Percentiles rank a stretch among this genome's conserved stretches.
phyloP scores from a whole-genome alignment of 2,797 vertebrate species.

The Cephalopachus bancanus region DNA sequence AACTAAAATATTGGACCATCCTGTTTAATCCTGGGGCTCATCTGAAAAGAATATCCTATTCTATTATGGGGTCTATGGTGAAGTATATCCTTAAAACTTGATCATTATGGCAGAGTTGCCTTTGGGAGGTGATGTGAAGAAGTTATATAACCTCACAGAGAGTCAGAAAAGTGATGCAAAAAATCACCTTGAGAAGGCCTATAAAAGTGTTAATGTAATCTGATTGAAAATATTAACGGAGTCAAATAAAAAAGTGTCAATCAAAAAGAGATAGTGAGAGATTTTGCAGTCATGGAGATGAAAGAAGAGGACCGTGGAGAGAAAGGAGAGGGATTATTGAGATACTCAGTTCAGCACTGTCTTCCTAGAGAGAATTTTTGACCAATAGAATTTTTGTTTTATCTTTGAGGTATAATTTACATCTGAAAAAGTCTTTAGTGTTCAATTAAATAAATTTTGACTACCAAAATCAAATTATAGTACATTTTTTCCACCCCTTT shows the following conservation, averaged over 20 bases:
- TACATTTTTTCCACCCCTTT: neutral
- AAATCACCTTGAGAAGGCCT: slow-evolving; percentile 35
- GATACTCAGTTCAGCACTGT: neutral
- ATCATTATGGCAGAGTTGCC: neutral
- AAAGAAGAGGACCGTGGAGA: neutral
- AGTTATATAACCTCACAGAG: neutral
- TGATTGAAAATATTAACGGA: slow-evolving; percentile 20
- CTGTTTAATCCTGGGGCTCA: neutral
- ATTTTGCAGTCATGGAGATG: neutral
- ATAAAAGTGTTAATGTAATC: slow-evolving; percentile 20
- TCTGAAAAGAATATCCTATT: neutral
- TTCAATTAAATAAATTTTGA: neutral
- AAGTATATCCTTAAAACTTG: neutral
- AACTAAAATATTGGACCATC: neutral
- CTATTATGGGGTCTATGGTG: neutral
- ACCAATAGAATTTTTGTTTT: neutral
- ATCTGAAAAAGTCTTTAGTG: neutral
- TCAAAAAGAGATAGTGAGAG: slow-evolving; percentile 15
- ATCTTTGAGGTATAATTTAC: neutral
- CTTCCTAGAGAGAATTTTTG: neutral
- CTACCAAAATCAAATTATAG: neutral
- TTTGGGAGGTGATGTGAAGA: neutral
- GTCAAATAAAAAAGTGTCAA: neutral
- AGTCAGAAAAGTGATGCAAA: neutral
- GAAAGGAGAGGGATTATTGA: neutral